Base-by-base conservation (phyloP, 1,140 invertebrate species). In the Caerostris extrusa region DNA sequence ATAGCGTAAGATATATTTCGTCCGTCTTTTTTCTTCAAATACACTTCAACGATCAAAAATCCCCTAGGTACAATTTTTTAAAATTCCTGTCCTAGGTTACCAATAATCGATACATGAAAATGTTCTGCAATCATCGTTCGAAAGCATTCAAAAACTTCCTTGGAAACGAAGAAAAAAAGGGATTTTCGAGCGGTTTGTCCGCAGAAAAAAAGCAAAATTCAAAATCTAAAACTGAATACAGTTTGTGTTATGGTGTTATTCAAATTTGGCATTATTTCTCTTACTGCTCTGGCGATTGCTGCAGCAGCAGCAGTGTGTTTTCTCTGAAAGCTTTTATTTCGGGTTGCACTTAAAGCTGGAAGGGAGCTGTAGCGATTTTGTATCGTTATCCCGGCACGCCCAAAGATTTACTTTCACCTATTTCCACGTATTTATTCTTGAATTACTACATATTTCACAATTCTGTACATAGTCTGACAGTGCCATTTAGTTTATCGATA, bases 381-480 rank as follows among this genome's bases (percentile, higher is more conserved):
- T 77, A 77, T 77, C 88, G 67, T 77, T 90, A 19, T n/a, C 12
- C 53, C 12, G 67, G 67, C 64, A 57, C 64, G 55, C 55, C 53
- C 55, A 19, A 77, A 71, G 88, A 90, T 90, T 90, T 90, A 90
- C 88, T 71, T n/a, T n/a, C n/a, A 77, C 88, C 10, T 8, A 19
- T 77, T 71, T 90, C 69, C 88, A 90, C 88, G 88, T 50, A 71
- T 57, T 57, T 56, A 90, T 77, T 90, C 88, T 58, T 69, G 67
- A 90, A 90, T 90, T 90, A 90, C 88, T 57, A 77, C 88, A 90
- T 90, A 90, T 71, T 90, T 90, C 88, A 90, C 53, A 90, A 90
- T 71, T 90, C 57, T 56, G 53, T 57, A 57, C 67, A 69, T 90
- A 57, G 8, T 90, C 86, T 90, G 88, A 90, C 88, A 90, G 57